Base-by-base conservation (phyloP, 2,113 vertebrate species). In the Gorsachius goisagi region DNA sequence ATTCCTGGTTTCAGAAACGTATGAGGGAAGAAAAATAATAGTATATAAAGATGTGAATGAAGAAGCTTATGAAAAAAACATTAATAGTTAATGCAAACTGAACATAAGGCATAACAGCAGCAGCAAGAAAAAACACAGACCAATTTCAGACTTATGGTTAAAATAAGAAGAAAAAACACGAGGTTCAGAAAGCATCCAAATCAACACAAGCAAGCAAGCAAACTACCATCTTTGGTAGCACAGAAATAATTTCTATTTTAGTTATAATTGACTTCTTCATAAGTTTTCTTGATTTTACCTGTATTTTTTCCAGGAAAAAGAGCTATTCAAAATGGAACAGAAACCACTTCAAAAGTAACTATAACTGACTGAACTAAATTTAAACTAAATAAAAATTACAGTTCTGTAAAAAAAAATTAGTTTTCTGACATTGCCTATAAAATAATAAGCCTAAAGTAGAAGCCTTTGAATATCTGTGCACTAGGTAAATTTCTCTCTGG, bases 401-500 rank as follows among this genome's bases (percentile, higher is more conserved):
- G 77, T 44, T 81, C 41, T 55, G 44, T 73, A 55, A 63, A 12
- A 83, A 88, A 88, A 66, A 82, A 55, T 7, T 13, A 66, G 62
- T 23, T 66, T 59, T 78, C 58, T 87, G 89, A 87, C 87, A 80
- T 17, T 66, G 72, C 18, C 69, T 89, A 58, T 95, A 95, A 95
- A 96, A 93, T 81, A 96, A 96, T 47, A 88, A 27, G 23, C 32
- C 72, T 93, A 69, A 90, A 10, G 22, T 11, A 77, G 79, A 96
- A 90, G 79, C 16, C 52, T 75, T 59, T 94, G 86, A 96, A 84
- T 84, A 92, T 86, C 44, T n/a, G 37, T 60, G 91, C 68, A 88
- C 63, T 86, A 85, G 67, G 62, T 84, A 93, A 90, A 93, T 92
- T 76, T 92, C 91, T 83, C 95, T 96, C 94, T 94, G 76, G 74